Conservation (phyloP, 2,797 vertebrate species). For the Tokudaia tokunoshimensis region DNA sequence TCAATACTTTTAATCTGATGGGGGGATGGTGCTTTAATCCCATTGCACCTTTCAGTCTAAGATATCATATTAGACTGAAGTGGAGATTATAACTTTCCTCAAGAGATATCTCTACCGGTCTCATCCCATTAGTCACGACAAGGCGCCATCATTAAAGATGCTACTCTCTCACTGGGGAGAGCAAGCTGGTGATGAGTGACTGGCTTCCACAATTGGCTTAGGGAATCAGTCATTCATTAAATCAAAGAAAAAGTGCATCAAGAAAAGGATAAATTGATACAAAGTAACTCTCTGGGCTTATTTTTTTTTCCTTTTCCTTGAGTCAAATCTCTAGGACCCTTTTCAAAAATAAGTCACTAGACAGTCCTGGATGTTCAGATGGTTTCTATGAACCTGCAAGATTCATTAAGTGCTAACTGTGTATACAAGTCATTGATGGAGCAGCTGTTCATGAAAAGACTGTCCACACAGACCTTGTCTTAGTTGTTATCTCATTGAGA, state of each 20-base stretch:
- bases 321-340: slow-evolving; percentile 26
- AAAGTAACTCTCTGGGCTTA: slow-evolving; percentile 23
- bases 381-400: not conserved
- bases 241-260: slow-evolving; percentile 51
- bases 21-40: slow-evolving; percentile 54
- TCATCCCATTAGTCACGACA: slow-evolving; percentile 52
- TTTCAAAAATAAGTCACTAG: slow-evolving; percentile 38
- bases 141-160: slow-evolving; percentile 23
- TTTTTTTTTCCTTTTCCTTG: slow-evolving; percentile 44
- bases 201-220: slow-evolving; percentile 49
- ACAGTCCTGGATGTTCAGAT: not conserved
- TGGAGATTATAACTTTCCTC: slow-evolving; percentile 61
- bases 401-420: not conserved
- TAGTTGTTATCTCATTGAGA: not conserved
- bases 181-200: slow-evolving; percentile 25
- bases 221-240: slow-evolving; percentile 46
- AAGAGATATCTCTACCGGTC: slow-evolving; percentile 2
- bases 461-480: not conserved
- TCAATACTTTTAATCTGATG: slow-evolving; percentile 39
- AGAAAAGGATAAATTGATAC: slow-evolving; percentile 21
- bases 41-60: slow-evolving; percentile 47
- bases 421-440: not conserved
- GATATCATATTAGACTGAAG: slow-evolving; percentile 51
- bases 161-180: not conserved
- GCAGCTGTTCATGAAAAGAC: slow-evolving; percentile 4